Conservation (phyloP, 1,140 invertebrate species). For the Eupristina koningsbergeri region DNA sequence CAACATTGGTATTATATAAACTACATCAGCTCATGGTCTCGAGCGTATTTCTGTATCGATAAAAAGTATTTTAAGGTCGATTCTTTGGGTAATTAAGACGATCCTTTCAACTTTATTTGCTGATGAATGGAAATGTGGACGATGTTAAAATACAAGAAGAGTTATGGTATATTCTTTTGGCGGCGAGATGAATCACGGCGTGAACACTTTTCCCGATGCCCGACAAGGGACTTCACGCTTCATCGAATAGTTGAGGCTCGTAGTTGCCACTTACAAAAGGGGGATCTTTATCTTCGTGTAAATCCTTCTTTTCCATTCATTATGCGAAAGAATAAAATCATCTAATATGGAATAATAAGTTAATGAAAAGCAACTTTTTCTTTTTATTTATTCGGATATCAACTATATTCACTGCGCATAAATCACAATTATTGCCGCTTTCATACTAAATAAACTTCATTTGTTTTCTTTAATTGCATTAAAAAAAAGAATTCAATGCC, state of each 20-base stretch:
- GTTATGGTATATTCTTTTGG: background rate
- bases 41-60: background rate
- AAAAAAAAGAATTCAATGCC: no score
- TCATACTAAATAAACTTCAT: no score
- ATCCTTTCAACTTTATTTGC: conserved; percentile 31
- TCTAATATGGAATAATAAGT: background rate
- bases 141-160: background rate
- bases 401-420: no score
- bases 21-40: no score
- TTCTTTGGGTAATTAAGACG: conserved; percentile 31
- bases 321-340: background rate
- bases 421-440: background rate
- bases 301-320: conserved; percentile 38
- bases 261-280: conserved; percentile 13
- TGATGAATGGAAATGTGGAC: background rate
- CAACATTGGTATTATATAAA: no score
- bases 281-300: conserved; percentile 34
- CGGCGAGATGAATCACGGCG: conserved; percentile 30
- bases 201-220: conserved; percentile 23
- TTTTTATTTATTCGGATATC: background rate
- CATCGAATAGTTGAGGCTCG: background rate
- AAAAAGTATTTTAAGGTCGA: background rate
- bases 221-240: conserved; percentile 37
- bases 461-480: background rate
- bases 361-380: conserved; percentile 5